A percentile compares a stretch with the other conserved stretches of the same genome.
phyloP scores from a whole-genome alignment of 2,888 invertebrate genomes.

The Eupithecia subfuscata region DNA sequence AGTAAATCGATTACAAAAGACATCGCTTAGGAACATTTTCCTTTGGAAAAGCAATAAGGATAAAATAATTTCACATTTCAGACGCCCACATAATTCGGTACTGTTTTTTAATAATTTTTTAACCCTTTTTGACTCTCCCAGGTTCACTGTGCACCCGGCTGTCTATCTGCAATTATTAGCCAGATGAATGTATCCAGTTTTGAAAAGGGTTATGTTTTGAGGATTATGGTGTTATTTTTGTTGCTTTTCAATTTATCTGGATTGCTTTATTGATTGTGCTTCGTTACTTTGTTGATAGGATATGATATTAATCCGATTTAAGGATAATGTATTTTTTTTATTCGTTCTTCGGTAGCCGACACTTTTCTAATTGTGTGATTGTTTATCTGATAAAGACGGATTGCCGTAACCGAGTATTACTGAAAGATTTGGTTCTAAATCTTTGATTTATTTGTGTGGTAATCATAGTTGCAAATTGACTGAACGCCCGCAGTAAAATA shows the following conservation, averaged over 20 bases:
- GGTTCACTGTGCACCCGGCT: constrained; percentile 44
- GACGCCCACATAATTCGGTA: constrained; percentile 54
- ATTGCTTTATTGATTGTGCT: constrained; percentile 30
- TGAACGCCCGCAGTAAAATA: too few species aligned
- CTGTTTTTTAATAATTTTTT: constrained; percentile 41
- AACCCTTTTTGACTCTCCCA: constrained; percentile 24
- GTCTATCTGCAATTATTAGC: constrained; percentile 58
- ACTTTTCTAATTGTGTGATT: background rate
- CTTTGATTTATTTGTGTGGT: background rate
- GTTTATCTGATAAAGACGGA: background rate
- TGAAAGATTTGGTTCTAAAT: background rate
- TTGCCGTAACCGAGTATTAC: background rate
- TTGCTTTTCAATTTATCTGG: constrained; percentile 39
- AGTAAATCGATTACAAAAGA: background rate
- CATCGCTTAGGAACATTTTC: background rate
- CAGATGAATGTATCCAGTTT: constrained; percentile 54
- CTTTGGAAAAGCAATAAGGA: constrained; percentile 61
- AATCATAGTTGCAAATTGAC: background rate
- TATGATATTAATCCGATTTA: constrained; percentile 12
- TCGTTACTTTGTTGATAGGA: constrained; percentile 21
- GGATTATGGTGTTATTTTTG: constrained; percentile 40
- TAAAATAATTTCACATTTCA: constrained; percentile 67
- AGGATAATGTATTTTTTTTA: background rate
- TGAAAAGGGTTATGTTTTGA: constrained; percentile 49
- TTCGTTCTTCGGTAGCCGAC: background rate